phyloP scores from a whole-genome alignment of 2,797 vertebrate genomes.

The Thunnus albacares region DNA sequence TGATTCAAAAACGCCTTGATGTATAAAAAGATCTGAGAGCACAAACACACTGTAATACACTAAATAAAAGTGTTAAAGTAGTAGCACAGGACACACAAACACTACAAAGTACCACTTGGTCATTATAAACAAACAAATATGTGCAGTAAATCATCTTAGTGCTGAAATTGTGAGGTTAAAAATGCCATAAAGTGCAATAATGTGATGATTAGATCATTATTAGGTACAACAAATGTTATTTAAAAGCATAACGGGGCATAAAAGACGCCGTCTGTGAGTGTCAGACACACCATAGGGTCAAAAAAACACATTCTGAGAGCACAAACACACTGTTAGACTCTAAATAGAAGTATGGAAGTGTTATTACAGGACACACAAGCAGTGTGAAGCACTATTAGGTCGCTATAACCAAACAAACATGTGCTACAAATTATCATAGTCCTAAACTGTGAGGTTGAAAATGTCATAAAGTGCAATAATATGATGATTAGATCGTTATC shows the following conservation, averaged over 20 bases:
- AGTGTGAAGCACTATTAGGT: too few relatives aligned
- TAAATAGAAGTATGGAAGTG: not conserved
- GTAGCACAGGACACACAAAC: not conserved
- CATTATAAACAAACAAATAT: too few relatives aligned
- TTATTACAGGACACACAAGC: not conserved
- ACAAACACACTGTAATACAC: not conserved
- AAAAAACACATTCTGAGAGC: not conserved
- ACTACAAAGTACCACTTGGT: too few relatives aligned
- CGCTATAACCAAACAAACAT: not conserved
- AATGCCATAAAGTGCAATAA: not conserved
- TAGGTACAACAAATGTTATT: too few relatives aligned
- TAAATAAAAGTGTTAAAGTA: not conserved
- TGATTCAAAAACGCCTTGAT: too few relatives aligned
- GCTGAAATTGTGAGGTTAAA: too few relatives aligned
- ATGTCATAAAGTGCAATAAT: not conserved
- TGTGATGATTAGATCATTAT: not conserved
- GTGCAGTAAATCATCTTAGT: too few relatives aligned
- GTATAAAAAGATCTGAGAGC: not conserved
- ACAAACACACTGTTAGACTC: not conserved
- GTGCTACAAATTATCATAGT: not conserved
- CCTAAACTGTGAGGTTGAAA: too few relatives aligned
- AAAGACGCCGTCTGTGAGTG: too few relatives aligned
- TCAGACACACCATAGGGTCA: too few relatives aligned
- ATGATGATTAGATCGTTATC: not conserved
- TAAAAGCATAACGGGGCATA: not conserved